Evolutionary conservation across 2,113 vertebrate species (phyloP), one percentile per base, ranked within the genome.

Genomic region (Trachemys scripta): DNA sequence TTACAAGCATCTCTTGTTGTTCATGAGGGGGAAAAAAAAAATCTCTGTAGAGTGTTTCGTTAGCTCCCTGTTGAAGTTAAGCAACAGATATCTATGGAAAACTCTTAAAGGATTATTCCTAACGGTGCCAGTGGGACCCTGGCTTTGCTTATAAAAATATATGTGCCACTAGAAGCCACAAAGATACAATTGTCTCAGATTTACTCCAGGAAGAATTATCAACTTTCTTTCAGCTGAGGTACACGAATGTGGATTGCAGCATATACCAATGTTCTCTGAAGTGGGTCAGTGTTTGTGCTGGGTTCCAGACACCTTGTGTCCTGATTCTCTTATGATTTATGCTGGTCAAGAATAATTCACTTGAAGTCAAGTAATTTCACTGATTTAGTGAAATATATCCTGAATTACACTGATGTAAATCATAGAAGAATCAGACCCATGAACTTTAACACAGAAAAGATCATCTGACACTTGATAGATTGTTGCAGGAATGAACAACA

Each of bases 171-270:
- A 53, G 85, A 92, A 65, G 86, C 88, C 86, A 95, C 84, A 93
- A 97, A 90, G 85, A 91, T 86, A 94, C 47, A 92, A 95, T 96
- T 97, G 93, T 96, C 47, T 80, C 35, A 93, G 80, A 92, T 97
- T 6, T 76, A 45, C 78, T 93, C 88, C 89, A 89, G 94, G 79
- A 93, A 95, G 95, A 90, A 25, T 0, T 14, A 45, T 86, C 82
- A 85, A 14, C 79, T 83, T 85, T 90, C 57, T 92, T 93, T 95
- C 62, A 90, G 81, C 87, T 54, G 84, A 94, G 51, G 20, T 25
- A 16, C 56, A 76, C 10, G 88, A 85, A 50, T 62, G 84, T 0
- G 17, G 86, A 76, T 35, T 93, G 42, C 35, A 78, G 50, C 0
- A 2, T 13, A 13, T 29, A 25, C 79, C 75, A 82, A 49, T 82